Evolutionary conservation across 2,888 invertebrate genomes (phyloP), one percentile per base, ranked within the genome.

Genomic region (Agrochola lota): DNA sequence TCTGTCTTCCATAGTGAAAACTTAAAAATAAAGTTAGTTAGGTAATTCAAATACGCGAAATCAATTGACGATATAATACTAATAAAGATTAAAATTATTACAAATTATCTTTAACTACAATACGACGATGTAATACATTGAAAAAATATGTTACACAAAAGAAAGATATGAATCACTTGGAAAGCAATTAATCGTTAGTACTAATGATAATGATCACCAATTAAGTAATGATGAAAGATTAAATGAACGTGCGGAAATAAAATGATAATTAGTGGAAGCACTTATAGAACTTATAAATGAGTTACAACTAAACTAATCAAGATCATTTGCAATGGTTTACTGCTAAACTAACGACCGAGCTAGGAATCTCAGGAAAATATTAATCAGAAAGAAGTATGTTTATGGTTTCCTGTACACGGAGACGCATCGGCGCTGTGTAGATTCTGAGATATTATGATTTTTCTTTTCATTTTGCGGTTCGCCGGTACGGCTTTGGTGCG

Each of bases 211-310:
- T 40, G 26, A 78, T 84, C 72, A 40, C 40, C 63, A 74, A 79
- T 83, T 71, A 66, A 68, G 46, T 71, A 40, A 74, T 64, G 74
- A 78, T 68, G 66, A 30, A 63, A 71, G 85, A 85, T 87, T 77
- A 80, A 46, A 71, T 70, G 49, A 46, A 75, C 69, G 70, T 63
- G 85, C 63, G 71, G 73, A 83, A 82, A 75, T 30, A 52, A 52
- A 77, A 74, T 66, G 43, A 78, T 57, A 26, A 69, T 85, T 68
- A 71, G 40, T 46, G 20, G 57, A 81, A 66, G 49, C 40, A 66
- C 17, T 26, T 30, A 46, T 66, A 59, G 7, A 81, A n/a, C 17
- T 17, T n/a, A 46, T 46, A 20, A 67, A 40, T 20, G 3, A 35
- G 55, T 62, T 55, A 57, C 6, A n/a, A 40, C 23, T 49, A 69